Base-by-base conservation (phyloP, 2,888 invertebrate species). In the Himalopsyche kuldschensis region DNA sequence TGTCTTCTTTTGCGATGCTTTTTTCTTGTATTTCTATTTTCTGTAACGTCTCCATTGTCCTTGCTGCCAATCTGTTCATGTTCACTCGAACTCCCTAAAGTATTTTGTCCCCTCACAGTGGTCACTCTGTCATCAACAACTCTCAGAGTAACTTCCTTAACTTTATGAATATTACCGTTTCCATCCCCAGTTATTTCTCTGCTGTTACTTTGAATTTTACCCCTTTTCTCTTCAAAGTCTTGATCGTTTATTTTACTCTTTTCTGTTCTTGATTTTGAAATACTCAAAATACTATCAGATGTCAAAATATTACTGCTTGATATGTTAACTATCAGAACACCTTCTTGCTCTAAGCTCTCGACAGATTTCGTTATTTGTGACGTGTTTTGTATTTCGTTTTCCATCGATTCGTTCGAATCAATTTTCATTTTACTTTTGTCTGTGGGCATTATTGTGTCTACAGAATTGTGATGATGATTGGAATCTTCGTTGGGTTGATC, bases 161-260 rank as follows among this genome's bases (percentile, higher is more conserved):
- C 91, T 87, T 91, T 91, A 32, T 86, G 87, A 0, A 92, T 87
- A 86, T 92, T 89, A 35, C 88, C 91, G 75, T 91, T 91, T 27
- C 89, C 89, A 87, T 92, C 92, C 10, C 92, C 92, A 48, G 91
- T 92, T 48, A 92, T 92, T 88, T 92, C 92, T 85, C 92, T 88
- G 85, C 91, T 92, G 80, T 92, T 92, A 86, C 92, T 92, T 87
- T 92, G 92, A 76, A 92, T 92, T 88, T 92, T 92, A 84, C 92
- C 91, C 6, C 91, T 90, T 1, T 90, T 90, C 87, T 92, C 92
- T 85, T 92, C 91, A 87, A 86, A 69, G 80, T 87, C 86, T 8
- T 87, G 85, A 46, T 75, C 77, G 24, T 35, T 78, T 24, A 84
- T 77, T 17, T 69, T 77, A 15, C 46, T 79, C 41, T 81, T 85